phyloP scores from a whole-genome alignment of 2,113 vertebrate species.

The Cisticola juncidis region DNA sequence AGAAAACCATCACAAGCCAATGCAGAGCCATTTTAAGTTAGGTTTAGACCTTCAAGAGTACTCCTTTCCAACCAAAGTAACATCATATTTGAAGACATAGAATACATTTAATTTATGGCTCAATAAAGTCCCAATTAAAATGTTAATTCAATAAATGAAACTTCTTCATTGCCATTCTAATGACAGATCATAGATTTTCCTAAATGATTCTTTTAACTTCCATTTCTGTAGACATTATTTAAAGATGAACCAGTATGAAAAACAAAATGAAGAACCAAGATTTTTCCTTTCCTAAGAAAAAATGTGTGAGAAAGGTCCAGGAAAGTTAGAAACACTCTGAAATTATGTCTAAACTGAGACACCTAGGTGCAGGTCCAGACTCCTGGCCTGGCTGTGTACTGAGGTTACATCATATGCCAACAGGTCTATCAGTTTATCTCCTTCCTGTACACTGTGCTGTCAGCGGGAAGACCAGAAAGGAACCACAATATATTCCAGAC shows the following conservation, averaged over 20 bases:
- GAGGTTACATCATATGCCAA: rapidly evolving
- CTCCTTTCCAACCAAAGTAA: not conserved
- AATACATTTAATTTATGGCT: not conserved
- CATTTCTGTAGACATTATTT: not conserved
- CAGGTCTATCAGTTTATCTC: not conserved
- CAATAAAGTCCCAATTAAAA: not conserved
- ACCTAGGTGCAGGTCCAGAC: not conserved
- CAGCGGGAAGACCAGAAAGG: not conserved
- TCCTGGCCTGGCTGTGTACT: not conserved
- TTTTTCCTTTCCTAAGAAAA: not conserved
- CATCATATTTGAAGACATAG: not conserved
- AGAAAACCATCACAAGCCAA: not conserved
- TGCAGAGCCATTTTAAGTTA: not conserved
- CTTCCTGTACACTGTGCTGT: not conserved
- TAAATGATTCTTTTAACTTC: not conserved
- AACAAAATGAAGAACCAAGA: not conserved
- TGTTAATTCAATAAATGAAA: not conserved
- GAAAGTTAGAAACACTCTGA: not conserved
- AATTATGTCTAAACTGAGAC: not conserved
- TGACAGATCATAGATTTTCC: not conserved
- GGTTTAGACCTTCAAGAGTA: not conserved
- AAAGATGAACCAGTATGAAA: not conserved
- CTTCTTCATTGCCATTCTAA: not conserved
- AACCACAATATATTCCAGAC: not conserved
- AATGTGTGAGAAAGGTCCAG: not conserved